Evolutionary conservation across 2,888 invertebrate genomes (phyloP), one percentile per base, ranked within the genome.

Genomic region (Biston betularia): DNA sequence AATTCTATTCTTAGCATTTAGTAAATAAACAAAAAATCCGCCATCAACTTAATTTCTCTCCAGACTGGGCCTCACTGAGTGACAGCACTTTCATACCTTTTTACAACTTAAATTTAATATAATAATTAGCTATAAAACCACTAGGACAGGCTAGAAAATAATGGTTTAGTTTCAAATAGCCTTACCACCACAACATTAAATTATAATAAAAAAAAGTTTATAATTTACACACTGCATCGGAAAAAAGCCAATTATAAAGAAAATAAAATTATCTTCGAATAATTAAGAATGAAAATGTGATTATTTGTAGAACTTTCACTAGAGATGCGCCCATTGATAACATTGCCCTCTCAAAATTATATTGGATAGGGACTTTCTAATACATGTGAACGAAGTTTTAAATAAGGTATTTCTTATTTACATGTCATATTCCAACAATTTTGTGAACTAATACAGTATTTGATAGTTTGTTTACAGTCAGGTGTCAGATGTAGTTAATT

Each of bases 81-180:
- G 85, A 85, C 79, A 81, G 35, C 50, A 83, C 79, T 80, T 81
- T 79, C 82, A 84, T 86, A 86, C 81, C 81, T 84, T 83, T 86
- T 79, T 87, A 89, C 89, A 89, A 88, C 86, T 86, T 87, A 86
- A 86, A 87, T 86, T 85, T 86, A 84, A 82, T 81, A 76, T 79
- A 49, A 24, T 49, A 80, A 79, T 80, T 79, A 82, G 76, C 83
- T 86, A 85, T 83, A 84, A 87, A 84, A 85, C 84, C 86, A 86
- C 81, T 85, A 86, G 79, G 82, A 85, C 80, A 86, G 79, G 81
- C 84, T 88, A 87, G 77, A 85, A 69, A 73, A 74, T 62, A 70
- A 75, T 68, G 69, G 60, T 69, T 76, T 70, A 71, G 74, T 72
- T 72, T 61, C 69, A 69, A 65, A 70, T 73, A 75, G 71, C 71